These are phyloP conservation scores for Bellardia bayeri DNA, from an alignment of 2,888 invertebrate species.

Conservation along the genomic window DNA sequence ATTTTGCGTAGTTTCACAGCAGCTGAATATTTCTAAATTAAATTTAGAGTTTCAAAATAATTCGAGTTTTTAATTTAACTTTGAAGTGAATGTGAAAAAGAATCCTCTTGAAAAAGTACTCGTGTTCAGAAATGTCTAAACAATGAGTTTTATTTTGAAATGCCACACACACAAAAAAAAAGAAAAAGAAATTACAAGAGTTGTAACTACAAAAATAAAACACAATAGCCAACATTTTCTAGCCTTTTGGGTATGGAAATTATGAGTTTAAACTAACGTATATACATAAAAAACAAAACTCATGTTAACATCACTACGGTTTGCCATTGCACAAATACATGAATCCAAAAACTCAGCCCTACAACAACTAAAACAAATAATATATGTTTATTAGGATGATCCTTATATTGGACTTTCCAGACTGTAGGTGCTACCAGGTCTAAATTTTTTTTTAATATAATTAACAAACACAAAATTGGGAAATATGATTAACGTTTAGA, in stretches of 20 bases:
- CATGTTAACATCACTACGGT: conserved; percentile 39
- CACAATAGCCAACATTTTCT: conserved; percentile 21
- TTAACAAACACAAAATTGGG: too few species aligned
- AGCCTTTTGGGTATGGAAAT: conserved; percentile 29
- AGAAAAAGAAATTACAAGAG: background rate
- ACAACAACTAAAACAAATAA: background rate
- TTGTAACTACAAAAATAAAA: background rate
- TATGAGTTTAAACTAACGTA: conserved; percentile 32
- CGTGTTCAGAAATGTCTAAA: background rate
- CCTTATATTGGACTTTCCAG: too few species aligned
- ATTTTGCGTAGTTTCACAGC: too few species aligned
- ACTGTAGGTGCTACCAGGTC: too few species aligned
- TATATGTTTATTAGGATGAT: too few species aligned
- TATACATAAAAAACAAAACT: conserved; percentile 33
- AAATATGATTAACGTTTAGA: too few species aligned
- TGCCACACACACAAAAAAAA: background rate
- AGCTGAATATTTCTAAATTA: too few species aligned
- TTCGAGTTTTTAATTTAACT: too few species aligned
- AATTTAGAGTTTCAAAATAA: too few species aligned
- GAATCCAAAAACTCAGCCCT: background rate
- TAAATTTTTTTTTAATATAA: too few species aligned
- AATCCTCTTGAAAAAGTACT: too few species aligned
- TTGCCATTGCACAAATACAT: conserved; percentile 29
- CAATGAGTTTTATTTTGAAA: background rate
- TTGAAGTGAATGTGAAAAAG: too few species aligned